Conservation (phyloP, 2,888 invertebrate species). For the Pseudoips prasinana region DNA sequence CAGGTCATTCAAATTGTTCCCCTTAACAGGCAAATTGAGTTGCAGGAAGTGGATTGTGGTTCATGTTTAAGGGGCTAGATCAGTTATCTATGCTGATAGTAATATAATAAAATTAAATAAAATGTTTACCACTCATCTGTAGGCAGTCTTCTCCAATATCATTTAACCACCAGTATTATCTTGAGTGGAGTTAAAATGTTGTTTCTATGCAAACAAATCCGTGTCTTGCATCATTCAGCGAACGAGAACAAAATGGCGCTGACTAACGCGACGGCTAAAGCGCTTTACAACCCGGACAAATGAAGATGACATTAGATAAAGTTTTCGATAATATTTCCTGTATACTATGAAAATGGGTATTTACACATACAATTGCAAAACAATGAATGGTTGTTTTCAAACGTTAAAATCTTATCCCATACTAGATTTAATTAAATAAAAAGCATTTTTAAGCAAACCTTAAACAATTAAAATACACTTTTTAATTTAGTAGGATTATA, state of each 20-base stretch:
- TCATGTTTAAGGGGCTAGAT: too few relatives aligned
- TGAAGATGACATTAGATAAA: conserved; percentile 19
- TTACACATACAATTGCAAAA: too few relatives aligned
- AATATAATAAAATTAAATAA: conserved; percentile 10
- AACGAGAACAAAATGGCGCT: conserved; percentile 76
- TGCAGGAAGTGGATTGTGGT: conserved; percentile 27
- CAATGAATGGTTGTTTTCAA: too few relatives aligned
- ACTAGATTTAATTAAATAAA: too few relatives aligned
- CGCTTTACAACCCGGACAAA: conserved; percentile 68
- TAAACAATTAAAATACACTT: too few relatives aligned
- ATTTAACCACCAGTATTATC: too few relatives aligned
- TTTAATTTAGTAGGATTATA: conserved; percentile 31
- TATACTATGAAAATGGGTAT: too few relatives aligned
- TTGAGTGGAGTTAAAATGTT: conserved; percentile 4
- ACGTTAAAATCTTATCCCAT: too few relatives aligned
- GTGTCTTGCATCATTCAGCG: conserved; percentile 72
- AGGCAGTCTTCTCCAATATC: conserved; percentile 18
- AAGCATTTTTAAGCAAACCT: too few relatives aligned
- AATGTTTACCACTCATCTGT: conserved; percentile 32
- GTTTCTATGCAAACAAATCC: conserved; percentile 38
- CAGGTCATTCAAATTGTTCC: conserved; percentile 14
- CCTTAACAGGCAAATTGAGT: conserved; percentile 13
- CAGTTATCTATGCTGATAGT: conserved; percentile 5
- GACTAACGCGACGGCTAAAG: conserved; percentile 58
- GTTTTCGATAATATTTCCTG: too few relatives aligned